Conservation (phyloP, 2,888 invertebrate genomes). For the Panzeria rudis region DNA sequence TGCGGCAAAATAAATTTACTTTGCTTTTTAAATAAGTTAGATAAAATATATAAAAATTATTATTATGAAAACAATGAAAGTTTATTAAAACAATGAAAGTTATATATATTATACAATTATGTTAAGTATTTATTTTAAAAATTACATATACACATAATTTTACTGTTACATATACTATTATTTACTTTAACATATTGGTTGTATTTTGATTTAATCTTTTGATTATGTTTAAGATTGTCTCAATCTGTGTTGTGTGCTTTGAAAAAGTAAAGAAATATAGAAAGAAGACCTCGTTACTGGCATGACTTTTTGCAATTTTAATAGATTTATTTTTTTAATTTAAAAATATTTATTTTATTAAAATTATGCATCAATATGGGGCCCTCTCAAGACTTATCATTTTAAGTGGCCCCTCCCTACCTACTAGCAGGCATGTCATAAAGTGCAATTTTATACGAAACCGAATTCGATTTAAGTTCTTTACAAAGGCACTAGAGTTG, state of each 20-base stretch:
- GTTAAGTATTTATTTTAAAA: slow-evolving; percentile 46
- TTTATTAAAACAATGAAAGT: background rate
- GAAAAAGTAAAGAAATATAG: background rate
- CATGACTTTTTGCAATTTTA: slow-evolving; percentile 25
- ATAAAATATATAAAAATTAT: slow-evolving; percentile 24
- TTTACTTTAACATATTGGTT: slow-evolving; percentile 30
- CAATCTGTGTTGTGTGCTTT: slow-evolving; percentile 47
- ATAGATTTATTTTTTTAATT: slow-evolving; percentile 19
- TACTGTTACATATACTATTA: background rate
- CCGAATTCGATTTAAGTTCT: background rate
- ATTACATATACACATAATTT: slow-evolving; percentile 1
- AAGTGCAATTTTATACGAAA: slow-evolving; percentile 2
- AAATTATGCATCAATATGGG: background rate
- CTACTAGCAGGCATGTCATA: background rate
- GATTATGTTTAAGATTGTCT: slow-evolving; percentile 20
- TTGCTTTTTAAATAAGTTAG: slow-evolving; percentile 11
- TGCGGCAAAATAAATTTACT: slow-evolving; percentile 80
- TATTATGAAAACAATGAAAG: slow-evolving; percentile 12
- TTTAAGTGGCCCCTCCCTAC: background rate
- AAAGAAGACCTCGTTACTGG: background rate
- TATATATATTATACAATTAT: slow-evolving; percentile 24
- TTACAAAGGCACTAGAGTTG: background rate
- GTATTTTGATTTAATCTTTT: slow-evolving; percentile 15
- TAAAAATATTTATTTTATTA: slow-evolving; percentile 33
- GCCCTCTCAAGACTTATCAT: background rate